phyloP scores from a whole-genome alignment of 2,797 vertebrate species.

The Kryptolebias ocellatus region DNA sequence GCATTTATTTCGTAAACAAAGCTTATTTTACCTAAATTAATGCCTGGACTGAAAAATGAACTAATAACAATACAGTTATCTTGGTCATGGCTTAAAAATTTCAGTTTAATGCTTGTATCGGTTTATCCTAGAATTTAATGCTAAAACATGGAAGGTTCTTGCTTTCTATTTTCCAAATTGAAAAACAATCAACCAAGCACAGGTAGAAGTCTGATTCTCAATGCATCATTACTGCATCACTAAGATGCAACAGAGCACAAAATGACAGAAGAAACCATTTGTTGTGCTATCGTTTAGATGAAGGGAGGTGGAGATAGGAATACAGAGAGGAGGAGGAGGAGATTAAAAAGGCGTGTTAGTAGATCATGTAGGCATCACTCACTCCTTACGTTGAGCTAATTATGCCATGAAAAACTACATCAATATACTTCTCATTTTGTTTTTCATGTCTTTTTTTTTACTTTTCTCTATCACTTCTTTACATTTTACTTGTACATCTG shows the following conservation, averaged over 20 bases:
- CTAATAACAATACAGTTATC: constrained; percentile 21
- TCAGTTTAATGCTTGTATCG: constrained; percentile 12
- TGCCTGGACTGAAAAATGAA: neutral
- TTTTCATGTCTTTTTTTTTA: neutral
- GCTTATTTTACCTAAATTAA: neutral
- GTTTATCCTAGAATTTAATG: constrained; percentile 23
- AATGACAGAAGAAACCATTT: constrained; percentile 31
- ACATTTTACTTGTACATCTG: neutral
- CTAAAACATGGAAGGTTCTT: neutral
- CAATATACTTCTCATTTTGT: constrained; percentile 8
- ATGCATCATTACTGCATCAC: constrained; percentile 62
- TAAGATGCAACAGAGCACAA: constrained; percentile 38
- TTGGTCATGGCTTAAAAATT: constrained; percentile 30
- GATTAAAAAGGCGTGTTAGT: constrained; percentile 4
- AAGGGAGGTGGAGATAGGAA: too few relatives aligned
- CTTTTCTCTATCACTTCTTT: neutral
- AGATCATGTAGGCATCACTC: constrained; percentile 16
- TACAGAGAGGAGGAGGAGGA: too few relatives aligned
- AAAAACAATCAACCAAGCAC: constrained; percentile 43
- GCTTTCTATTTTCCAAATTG: constrained; percentile 8
- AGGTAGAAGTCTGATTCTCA: constrained; percentile 1
- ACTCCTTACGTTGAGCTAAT: constrained; percentile 14
- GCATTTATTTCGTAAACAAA: constrained; percentile 15
- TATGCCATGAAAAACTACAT: constrained; percentile 28
- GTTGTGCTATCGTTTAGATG: constrained; percentile 5